Evolutionary conservation across 2,797 vertebrate genomes (phyloP).

Genomic region (Meda fulgida): DNA sequence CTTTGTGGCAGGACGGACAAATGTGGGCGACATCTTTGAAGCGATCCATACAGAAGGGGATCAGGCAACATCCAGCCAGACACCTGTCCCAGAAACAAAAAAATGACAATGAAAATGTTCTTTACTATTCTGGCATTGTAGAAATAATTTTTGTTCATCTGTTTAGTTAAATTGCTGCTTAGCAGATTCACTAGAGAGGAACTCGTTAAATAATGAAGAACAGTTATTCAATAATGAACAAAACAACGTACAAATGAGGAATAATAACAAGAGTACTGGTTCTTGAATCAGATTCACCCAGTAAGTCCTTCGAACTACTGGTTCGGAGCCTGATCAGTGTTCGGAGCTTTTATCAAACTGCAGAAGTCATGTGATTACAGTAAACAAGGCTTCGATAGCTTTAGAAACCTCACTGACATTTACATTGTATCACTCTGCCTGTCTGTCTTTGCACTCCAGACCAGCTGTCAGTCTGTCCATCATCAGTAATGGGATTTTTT

Average conservation of each 20-base stretch:
- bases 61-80: constrained; percentile 72
- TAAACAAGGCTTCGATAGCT: not conserved
- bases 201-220: not conserved
- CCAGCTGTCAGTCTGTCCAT: too few relatives aligned
- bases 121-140: not conserved
- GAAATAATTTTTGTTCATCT: not conserved
- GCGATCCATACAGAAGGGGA: constrained; percentile 67
- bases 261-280: not conserved
- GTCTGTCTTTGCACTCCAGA: too few relatives aligned
- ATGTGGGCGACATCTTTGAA: constrained; percentile 63
- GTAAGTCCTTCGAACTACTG: not conserved
- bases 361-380: not conserved
- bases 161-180: not conserved
- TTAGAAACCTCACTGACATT: too few relatives aligned
- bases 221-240: not conserved
- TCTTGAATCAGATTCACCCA: not conserved
- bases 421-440: too few relatives aligned
- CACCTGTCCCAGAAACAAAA: constrained; percentile 63
- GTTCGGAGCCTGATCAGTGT: not conserved
- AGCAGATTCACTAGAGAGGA: not conserved
- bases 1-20: constrained; percentile 68
- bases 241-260: not conserved
- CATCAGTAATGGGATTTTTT: too few relatives aligned
- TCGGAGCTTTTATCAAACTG: not conserved
- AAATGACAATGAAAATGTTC: not conserved